A percentile compares a stretch with the other conserved stretches of the same genome.
Conservation (phyloP, 2,797 vertebrate species). For the Pseudochirops cupreus region DNA sequence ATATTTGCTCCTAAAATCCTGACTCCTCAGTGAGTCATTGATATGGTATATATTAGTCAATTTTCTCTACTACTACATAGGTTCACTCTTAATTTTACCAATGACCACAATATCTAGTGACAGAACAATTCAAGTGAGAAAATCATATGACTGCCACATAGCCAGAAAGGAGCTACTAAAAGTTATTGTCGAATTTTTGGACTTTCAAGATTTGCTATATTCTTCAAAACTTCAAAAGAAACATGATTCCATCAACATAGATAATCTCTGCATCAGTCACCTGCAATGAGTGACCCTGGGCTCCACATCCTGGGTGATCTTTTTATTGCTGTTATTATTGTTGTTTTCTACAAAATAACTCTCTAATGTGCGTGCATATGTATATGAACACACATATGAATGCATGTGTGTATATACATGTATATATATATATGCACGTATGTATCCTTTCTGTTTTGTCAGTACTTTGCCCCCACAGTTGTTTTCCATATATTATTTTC, state of each 20-base stretch:
- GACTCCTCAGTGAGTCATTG: conserved; percentile 57
- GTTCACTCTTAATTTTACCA: conserved; percentile 20
- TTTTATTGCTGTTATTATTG: neutral
- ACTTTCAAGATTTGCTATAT: conserved; percentile 32
- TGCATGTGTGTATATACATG: no score
- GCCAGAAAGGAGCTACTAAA: conserved; percentile 38
- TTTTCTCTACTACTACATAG: neutral
- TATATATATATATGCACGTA: no score
- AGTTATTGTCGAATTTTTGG: neutral
- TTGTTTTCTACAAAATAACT: neutral
- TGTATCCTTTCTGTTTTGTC: neutral
- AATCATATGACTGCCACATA: neutral
- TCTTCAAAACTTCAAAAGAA: neutral
- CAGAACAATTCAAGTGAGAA: conserved; percentile 17
- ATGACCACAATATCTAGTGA: conserved; percentile 28
- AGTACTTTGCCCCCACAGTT: neutral
- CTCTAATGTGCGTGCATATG: neutral
- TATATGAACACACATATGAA: neutral
- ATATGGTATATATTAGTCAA: neutral
- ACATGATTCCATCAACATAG: neutral
- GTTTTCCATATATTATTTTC: neutral
- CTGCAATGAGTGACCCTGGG: neutral
- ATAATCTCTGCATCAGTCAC: neutral
- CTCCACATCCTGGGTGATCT: neutral
- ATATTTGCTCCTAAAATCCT: conserved; percentile 25